phyloP scores from a whole-genome alignment of 2,797 vertebrate species.

The Sylvia borin region DNA sequence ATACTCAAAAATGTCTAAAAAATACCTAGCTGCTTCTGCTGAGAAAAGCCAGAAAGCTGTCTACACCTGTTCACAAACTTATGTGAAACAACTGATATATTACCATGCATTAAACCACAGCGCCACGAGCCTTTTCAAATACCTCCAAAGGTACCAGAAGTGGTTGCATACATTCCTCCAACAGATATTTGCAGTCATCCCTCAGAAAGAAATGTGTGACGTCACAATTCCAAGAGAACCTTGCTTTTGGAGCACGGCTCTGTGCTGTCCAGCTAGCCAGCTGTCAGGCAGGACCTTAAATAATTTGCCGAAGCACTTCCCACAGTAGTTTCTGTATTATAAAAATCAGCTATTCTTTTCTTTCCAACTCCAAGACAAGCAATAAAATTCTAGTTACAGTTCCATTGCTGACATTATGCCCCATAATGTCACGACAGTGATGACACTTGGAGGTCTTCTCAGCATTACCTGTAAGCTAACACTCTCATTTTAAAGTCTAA shows the following conservation, averaged over 20 bases:
- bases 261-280: background rate
- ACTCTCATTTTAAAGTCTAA: background rate
- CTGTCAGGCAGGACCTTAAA: slow-evolving; percentile 14
- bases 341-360: background rate
- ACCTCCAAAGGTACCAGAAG: slow-evolving; percentile 10
- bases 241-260: background rate
- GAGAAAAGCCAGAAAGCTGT: background rate
- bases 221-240: background rate
- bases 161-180: slow-evolving; percentile 50
- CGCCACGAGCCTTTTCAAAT: slow-evolving; percentile 37
- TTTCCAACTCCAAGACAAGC: background rate
- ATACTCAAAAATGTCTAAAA: slow-evolving; percentile 36
- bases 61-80: background rate
- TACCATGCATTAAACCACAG: background rate
- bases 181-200: slow-evolving; percentile 50
- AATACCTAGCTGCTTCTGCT: background rate
- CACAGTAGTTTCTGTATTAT: background rate
- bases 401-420: background rate
- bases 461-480: background rate
- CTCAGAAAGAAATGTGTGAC: slow-evolving; percentile 38
- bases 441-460: background rate
- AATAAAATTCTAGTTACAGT: background rate
- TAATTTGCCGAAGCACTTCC: background rate
- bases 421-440: background rate
- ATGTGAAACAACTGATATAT: background rate